A percentile compares a stretch with the other conserved stretches of the same genome.
These are phyloP conservation scores for Phoxinus dragarum DNA, from an alignment of 2,797 vertebrate genomes.

Conservation along the genomic window DNA sequence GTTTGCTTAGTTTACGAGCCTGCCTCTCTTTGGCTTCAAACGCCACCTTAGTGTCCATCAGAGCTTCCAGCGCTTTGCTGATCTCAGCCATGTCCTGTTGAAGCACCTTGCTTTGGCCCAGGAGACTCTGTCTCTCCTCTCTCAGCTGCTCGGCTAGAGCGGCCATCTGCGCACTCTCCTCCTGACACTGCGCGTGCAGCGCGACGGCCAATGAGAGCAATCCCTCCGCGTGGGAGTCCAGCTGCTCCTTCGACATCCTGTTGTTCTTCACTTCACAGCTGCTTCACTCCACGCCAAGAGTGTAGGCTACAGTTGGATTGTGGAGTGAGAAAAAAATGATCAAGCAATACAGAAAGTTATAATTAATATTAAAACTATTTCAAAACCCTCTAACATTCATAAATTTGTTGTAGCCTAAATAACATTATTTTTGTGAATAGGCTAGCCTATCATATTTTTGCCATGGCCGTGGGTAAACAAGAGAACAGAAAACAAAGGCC, in stretches of 20 bases:
- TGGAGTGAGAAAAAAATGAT: background rate
- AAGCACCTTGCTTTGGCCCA: slow-evolving; percentile 3
- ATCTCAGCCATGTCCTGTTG: slow-evolving; percentile 63
- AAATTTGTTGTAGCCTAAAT: background rate
- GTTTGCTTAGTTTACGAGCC: slow-evolving; percentile 66
- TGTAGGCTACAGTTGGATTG: background rate
- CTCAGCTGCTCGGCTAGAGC: slow-evolving; percentile 43
- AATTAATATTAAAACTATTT: background rate
- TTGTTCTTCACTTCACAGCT: slow-evolving; percentile 17
- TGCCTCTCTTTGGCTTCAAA: slow-evolving; percentile 69
- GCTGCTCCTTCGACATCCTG: slow-evolving; percentile 54
- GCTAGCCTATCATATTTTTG: background rate
- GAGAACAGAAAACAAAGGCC: background rate
- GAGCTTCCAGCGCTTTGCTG: slow-evolving; percentile 60
- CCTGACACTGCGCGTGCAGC: slow-evolving; percentile 52
- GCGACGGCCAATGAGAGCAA: slow-evolving; percentile 54
- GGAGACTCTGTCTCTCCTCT: slow-evolving; percentile 45
- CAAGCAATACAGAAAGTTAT: background rate
- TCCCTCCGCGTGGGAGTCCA: slow-evolving; percentile 61
- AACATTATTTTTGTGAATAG: background rate
- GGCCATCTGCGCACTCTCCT: slow-evolving; percentile 51
- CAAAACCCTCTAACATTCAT: background rate
- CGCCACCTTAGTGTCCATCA: slow-evolving; percentile 69
- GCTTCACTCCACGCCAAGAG: background rate
- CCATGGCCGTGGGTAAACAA: background rate